Conservation (phyloP, 1,140 invertebrate genomes). For the Semibalanus balanoides region DNA sequence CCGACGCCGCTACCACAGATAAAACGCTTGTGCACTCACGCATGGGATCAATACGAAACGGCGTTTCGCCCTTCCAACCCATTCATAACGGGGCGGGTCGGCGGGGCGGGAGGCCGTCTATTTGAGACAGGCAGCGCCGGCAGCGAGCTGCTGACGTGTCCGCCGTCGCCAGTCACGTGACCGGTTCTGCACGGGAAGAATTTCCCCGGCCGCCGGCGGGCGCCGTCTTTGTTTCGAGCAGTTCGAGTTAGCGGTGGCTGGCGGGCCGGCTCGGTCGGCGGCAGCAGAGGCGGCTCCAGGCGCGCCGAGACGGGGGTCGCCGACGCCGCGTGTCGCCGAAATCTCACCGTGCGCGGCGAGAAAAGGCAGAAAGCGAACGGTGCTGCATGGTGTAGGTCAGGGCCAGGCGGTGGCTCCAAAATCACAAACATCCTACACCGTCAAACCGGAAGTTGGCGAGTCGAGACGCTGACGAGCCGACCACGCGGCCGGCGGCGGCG, state of each 20-base stretch:
- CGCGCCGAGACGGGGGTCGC: not conserved
- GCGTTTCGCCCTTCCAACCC: too few species aligned
- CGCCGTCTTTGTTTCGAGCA: not conserved
- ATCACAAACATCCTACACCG: too few species aligned
- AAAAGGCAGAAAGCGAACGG: too few species aligned
- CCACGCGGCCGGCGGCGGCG: not conserved
- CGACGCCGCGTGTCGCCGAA: not conserved
- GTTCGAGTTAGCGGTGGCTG: not conserved
- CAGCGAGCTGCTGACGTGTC: not conserved
- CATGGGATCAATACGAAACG: not conserved
- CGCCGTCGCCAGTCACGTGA: not conserved
- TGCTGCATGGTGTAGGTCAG: not conserved
- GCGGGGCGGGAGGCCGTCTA: not conserved
- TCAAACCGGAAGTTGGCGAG: too few species aligned
- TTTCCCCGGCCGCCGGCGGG: not conserved
- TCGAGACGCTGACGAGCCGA: too few species aligned
- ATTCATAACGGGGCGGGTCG: not conserved
- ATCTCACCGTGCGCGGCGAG: too few species aligned
- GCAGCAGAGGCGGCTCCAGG: not conserved
- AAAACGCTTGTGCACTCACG: not conserved
- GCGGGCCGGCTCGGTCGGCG: not conserved
- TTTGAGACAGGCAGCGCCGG: too few species aligned
- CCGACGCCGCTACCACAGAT: not conserved
- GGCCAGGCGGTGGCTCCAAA: not conserved
- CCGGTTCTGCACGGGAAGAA: not conserved